phyloP scores from a whole-genome alignment of 1,140 invertebrate species.

The Lucilia sericata region DNA sequence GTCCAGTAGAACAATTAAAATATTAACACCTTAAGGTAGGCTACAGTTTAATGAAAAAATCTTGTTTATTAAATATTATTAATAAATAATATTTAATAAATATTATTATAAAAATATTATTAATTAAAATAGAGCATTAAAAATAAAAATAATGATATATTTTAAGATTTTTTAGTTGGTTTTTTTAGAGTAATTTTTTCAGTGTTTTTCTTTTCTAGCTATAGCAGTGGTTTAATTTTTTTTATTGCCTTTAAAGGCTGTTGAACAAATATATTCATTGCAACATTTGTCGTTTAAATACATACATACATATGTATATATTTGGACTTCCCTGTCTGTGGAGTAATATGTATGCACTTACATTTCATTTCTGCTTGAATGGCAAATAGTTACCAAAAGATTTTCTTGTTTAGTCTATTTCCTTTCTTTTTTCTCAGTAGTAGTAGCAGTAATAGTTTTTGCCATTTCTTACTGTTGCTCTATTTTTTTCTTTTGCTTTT shows the following conservation, averaged over 20 bases:
- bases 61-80: too few species aligned
- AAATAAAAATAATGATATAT: too few species aligned
- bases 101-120: too few species aligned
- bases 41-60: too few species aligned
- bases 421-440: not conserved
- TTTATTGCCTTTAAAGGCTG: constrained; percentile 29
- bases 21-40: too few species aligned
- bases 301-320: not conserved
- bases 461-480: not conserved
- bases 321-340: not conserved
- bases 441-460: not conserved
- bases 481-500: constrained; percentile 13
- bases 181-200: not conserved
- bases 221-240: constrained; percentile 14
- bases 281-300: constrained; percentile 46
- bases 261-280: constrained; percentile 49
- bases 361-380: constrained; percentile 47
- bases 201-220: not conserved
- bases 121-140: too few species aligned
- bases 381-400: constrained; percentile 48
- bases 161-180: too few species aligned
- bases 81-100: too few species aligned
- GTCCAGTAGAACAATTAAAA: too few species aligned
- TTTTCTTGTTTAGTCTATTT: constrained; percentile 32
- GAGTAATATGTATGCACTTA: not conserved